Evolutionary conservation across 2,888 invertebrate species (phyloP), one percentile per base, ranked within the genome.

Genomic region (Adelognathus sp.): DNA sequence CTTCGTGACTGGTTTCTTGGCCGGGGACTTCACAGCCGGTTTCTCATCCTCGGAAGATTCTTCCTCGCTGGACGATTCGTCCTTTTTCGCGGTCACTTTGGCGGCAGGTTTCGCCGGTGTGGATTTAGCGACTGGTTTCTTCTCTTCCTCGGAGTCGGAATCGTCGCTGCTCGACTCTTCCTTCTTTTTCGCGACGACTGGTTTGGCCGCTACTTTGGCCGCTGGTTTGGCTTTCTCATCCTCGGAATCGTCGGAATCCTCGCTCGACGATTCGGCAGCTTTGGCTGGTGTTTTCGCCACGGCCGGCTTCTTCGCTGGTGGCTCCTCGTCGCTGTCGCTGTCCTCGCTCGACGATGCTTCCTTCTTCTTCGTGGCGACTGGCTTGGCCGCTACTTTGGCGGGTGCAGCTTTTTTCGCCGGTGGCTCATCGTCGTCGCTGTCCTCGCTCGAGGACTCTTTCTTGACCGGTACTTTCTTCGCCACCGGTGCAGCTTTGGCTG

Each of bases 341-440:
- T 92, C 92, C 21, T 92, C 92, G 78, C 92, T 92, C 9, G 90
- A 90, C 6, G 91, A 89, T 50, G 89, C 36, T 9, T 36, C 87
- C 81, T 90, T 88, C 80, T 84, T 82, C 5, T 87, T 88, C 6
- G 24, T n/a, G 18, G 69, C 73, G 1, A 24, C 56, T 21, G 80
- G 69, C 80, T 60, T 83, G n/a, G n/a, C n/a, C n/a, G n/a, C n/a
- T n/a, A n/a, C n/a, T 80, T 79, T 80, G 6, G 21, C 18, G 0
- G 44, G 58, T 11, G 50, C 14, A 3, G 16, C 18, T 60, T 72
- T 69, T 16, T 18, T 46, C 9, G n/a, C 31, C 44, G 71, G 46
- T 18, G 33, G 18, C 54, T 71, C 21, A 0, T 18, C 50, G 1
- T 36, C 36, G 0, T 9, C 9, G 11, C 11, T 11, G 1, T 52